These are phyloP conservation scores for Caerostris darwini DNA, from an alignment of 1,140 invertebrate species.

Conservation along the genomic window DNA sequence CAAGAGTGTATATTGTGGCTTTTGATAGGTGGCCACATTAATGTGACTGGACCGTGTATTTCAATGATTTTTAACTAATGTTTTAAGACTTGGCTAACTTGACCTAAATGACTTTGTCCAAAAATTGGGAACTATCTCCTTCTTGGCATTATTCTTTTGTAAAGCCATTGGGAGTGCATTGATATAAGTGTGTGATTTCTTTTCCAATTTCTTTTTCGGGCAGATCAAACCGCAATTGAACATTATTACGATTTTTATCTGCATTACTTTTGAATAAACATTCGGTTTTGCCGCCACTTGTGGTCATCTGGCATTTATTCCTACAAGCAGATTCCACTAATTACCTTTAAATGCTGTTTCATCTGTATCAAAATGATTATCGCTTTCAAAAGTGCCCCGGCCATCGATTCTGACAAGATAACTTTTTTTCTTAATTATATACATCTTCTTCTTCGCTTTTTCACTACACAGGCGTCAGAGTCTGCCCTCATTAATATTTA, in stretches of 20 bases:
- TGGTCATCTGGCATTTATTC: background rate
- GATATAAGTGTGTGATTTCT: background rate
- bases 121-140: too few species aligned
- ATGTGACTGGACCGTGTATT: too few species aligned
- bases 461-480: conserved; percentile 67
- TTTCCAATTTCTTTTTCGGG: background rate
- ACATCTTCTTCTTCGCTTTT: conserved; percentile 32
- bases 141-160: too few species aligned
- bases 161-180: too few species aligned
- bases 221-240: background rate
- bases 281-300: background rate
- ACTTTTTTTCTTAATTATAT: conserved; percentile 52
- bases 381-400: background rate
- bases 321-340: background rate
- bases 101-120: too few species aligned
- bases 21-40: too few species aligned
- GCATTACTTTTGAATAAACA: background rate
- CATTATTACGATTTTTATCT: background rate
- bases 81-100: too few species aligned
- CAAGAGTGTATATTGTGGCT: too few species aligned
- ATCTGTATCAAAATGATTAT: conserved; percentile 24
- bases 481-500: conserved; percentile 62
- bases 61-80: too few species aligned
- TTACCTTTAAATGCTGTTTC: conserved; percentile 45
- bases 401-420: conserved; percentile 25